Percentiles rank a stretch among this genome's conserved stretches.
These are phyloP conservation scores for Sitobion miscanthi DNA, from an alignment of 1,140 invertebrate species.

Conservation along the genomic window DNA sequence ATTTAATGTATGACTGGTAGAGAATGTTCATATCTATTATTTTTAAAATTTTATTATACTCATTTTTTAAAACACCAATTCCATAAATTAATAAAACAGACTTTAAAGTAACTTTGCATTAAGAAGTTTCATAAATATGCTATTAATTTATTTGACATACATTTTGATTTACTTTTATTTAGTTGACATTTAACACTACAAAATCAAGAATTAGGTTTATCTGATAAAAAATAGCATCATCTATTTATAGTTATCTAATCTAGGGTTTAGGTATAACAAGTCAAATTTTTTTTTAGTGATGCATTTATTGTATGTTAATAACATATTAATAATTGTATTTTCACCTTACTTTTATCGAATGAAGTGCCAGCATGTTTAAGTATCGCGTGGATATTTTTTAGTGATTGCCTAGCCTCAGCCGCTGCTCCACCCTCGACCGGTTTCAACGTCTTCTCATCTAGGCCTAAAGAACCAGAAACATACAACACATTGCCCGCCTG, in stretches of 20 bases:
- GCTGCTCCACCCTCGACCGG: conserved; percentile 39
- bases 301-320: background rate
- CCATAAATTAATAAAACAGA: too few relatives aligned
- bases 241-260: too few relatives aligned
- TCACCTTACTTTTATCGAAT: conserved; percentile 17
- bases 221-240: too few relatives aligned
- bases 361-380: conserved; percentile 40
- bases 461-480: conserved; percentile 45
- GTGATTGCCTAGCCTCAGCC: conserved; percentile 42
- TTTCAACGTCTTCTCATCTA: conserved; percentile 47
- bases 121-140: background rate
- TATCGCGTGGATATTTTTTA: conserved; percentile 47
- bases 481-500: conserved; percentile 39
- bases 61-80: too few relatives aligned
- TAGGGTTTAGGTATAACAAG: background rate
- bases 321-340: background rate
- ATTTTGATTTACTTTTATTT: background rate
- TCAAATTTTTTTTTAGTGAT: background rate
- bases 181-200: background rate
- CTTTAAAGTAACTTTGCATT: background rate
- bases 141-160: background rate
- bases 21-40: background rate
- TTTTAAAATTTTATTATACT: too few relatives aligned
- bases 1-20: background rate
- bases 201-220: background rate